A percentile compares a stretch with the other conserved stretches of the same genome.
phyloP scores from a whole-genome alignment of 2,888 invertebrate genomes.

The Listrodromus nycthemerus region DNA sequence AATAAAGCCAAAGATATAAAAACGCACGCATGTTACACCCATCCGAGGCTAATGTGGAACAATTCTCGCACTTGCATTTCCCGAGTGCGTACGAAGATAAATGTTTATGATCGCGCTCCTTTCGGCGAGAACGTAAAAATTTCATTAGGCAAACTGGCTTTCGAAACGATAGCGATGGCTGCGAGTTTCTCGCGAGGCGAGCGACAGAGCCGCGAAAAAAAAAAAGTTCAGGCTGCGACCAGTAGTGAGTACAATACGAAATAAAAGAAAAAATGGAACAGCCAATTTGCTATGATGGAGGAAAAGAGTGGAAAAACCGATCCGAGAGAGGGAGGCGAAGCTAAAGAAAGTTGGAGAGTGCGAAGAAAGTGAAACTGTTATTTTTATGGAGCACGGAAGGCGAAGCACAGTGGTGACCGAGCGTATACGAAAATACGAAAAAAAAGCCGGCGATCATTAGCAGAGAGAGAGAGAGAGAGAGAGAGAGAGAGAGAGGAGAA shows the following conservation, averaged over 20 bases:
- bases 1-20: background rate
- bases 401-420: slow-evolving; percentile 41
- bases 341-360: slow-evolving; percentile 27
- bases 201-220: slow-evolving; percentile 29
- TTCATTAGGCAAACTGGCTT: slow-evolving; percentile 77
- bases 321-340: background rate
- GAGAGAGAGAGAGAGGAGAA: background rate
- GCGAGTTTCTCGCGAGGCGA: slow-evolving; percentile 40
- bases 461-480: slow-evolving; percentile 18
- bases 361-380: slow-evolving; percentile 49
- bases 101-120: slow-evolving; percentile 66
- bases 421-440: slow-evolving; percentile 20
- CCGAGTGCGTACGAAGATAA: slow-evolving; percentile 29
- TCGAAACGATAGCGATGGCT: slow-evolving; percentile 65
- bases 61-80: background rate
- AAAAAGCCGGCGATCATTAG: slow-evolving; percentile 51
- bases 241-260: slow-evolving; percentile 31
- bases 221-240: slow-evolving; percentile 41
- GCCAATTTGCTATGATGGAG: slow-evolving; percentile 49
- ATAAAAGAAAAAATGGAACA: slow-evolving; percentile 30
- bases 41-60: background rate
- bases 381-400: slow-evolving; percentile 50
- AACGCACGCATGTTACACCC: background rate
- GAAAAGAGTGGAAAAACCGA: slow-evolving; percentile 1
- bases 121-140: slow-evolving; percentile 73